Evolutionary conservation across 2,888 invertebrate species (phyloP).

Genomic region (Lepidochrysops patricia): DNA sequence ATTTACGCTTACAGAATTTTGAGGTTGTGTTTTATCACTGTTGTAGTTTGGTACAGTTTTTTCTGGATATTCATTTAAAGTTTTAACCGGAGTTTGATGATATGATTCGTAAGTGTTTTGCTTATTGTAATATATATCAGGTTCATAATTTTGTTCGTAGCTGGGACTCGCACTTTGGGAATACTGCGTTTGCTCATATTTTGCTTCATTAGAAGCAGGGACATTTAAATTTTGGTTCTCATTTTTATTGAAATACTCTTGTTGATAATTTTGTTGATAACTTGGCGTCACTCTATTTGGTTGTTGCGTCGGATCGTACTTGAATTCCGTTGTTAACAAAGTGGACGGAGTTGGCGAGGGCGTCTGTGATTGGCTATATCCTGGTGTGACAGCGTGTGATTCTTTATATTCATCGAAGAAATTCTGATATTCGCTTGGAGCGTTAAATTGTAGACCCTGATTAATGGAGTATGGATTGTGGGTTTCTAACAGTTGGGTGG

Average conservation of each 20-base stretch:
- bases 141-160: constrained; percentile 12
- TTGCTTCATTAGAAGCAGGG: constrained; percentile 32
- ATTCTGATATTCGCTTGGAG: constrained; percentile 60
- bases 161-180: neutral
- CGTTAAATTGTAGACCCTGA: constrained; percentile 66
- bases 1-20: constrained; percentile 24
- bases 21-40: constrained; percentile 19
- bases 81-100: constrained; percentile 21
- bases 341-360: constrained; percentile 27
- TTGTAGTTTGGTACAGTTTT: constrained; percentile 36
- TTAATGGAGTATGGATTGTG: constrained; percentile 69
- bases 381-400: constrained; percentile 36
- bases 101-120: neutral
- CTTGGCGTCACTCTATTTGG: constrained; percentile 30
- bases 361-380: constrained; percentile 26
- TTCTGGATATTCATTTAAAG: constrained; percentile 40
- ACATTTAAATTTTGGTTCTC: constrained; percentile 46
- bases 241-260: constrained; percentile 52
- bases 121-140: neutral
- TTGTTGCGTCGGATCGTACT: constrained; percentile 20
- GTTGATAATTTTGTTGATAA: constrained; percentile 46
- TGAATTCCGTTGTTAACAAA: constrained; percentile 35
- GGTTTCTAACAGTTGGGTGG: constrained; percentile 58
- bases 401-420: constrained; percentile 58
- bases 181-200: neutral